Evolutionary conservation across 1,140 invertebrate genomes (phyloP).

Genomic region (Magallana ariakensis): DNA sequence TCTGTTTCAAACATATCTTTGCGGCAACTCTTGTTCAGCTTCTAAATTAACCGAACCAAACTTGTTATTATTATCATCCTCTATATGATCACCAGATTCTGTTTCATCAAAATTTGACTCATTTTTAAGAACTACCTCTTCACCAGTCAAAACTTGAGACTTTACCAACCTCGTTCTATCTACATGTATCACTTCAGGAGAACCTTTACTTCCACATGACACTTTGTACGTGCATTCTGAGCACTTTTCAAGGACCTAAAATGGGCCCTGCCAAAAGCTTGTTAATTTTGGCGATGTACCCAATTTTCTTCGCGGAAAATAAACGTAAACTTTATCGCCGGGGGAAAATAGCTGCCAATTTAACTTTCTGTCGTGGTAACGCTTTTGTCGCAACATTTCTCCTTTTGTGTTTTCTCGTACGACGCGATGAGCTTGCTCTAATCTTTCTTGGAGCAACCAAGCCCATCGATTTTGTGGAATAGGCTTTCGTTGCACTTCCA

Average conservation of each 20-base stretch:
- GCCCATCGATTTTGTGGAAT: constrained; percentile 22
- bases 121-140: background rate
- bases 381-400: constrained; percentile 29
- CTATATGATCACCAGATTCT: no score
- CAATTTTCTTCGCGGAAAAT: background rate
- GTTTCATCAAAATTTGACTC: no score
- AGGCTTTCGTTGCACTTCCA: background rate
- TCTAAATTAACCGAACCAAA: background rate
- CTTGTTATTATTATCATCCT: no score
- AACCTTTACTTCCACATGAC: background rate
- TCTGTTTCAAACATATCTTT: background rate
- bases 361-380: constrained; percentile 6
- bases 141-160: background rate
- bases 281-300: constrained; percentile 37
- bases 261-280: constrained; percentile 39
- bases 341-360: constrained; percentile 9
- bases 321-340: constrained; percentile 32
- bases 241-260: background rate
- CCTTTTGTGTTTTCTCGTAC: background rate
- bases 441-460: constrained; percentile 16
- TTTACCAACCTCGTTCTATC: background rate
- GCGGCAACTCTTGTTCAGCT: background rate
- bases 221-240: constrained; percentile 11
- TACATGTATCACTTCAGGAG: background rate
- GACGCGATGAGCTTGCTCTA: constrained; percentile 39